Evolutionary conservation across 2,113 vertebrate species (phyloP), one percentile per base, ranked within the genome.

Genomic region (Pituophis catenifer): DNA sequence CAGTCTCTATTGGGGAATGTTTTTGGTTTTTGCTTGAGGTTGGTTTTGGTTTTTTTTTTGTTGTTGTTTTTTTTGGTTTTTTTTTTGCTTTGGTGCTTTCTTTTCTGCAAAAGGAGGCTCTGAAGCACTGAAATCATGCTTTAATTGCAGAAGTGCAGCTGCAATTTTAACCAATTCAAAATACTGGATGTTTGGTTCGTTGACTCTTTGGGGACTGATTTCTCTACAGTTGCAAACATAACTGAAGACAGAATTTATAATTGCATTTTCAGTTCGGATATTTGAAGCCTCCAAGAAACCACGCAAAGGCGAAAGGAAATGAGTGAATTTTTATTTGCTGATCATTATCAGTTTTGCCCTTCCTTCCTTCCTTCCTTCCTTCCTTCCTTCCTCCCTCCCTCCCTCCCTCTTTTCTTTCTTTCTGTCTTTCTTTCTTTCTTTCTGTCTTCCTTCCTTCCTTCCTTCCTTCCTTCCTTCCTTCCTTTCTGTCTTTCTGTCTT

Each of bases 291-390:
- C 65, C 75, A 88, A 92, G 85, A 44, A 24, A 17, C 89, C 17
- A 48, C 7, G 12, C n/a, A 85, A 10, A 62, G 50, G 44, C 21
- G 26, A 29, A 59, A 90, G 38, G 15, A 58, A 89, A 93, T 10
- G 57, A 90, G 50, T 87, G 86, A 44, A 62, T 87, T 87, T 86
- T 90, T 24, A 93, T 54, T 87, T 21, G 92, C 70, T 85, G 26
- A 6, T n/a, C 70, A 59, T 59, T 33, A 24, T n/a, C 89, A 90
- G 48, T 29, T 87, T 90, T 90, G 7, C 8, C 24, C 75, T 81
- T 38, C 17, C 29, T 75, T 75, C 29, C 65, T 33, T 70, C 12
- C 29, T 33, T 15, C 29, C 29, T n/a, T n/a, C 11, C 62, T 65
- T 12, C 62, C 26, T 58, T 3, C 23, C 23, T 15, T 2, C n/a